Evolutionary conservation across 2,113 vertebrate genomes (phyloP).

Genomic region (Indicator indicator): DNA sequence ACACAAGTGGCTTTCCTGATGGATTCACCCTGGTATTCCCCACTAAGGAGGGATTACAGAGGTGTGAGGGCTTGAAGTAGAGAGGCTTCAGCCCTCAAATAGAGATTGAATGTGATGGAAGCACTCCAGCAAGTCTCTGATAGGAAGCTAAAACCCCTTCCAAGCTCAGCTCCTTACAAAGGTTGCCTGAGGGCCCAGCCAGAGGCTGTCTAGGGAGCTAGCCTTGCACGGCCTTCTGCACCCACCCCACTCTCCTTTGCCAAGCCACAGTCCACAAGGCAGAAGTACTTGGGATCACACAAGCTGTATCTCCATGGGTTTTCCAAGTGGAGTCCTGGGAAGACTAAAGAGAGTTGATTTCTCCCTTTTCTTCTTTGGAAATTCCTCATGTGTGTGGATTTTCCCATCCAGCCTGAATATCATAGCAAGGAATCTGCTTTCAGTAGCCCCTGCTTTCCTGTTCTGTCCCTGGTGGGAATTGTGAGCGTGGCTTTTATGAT

Average conservation of each 20-base stretch:
- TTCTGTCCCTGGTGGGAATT: not conserved
- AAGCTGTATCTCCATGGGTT: rapidly evolving
- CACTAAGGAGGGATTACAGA: rapidly evolving
- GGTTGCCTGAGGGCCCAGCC: not conserved
- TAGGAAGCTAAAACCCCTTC: not conserved
- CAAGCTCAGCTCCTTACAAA: not conserved
- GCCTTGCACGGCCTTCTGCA: not conserved
- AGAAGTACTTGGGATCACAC: not conserved
- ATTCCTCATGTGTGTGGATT: not conserved
- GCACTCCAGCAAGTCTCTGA: not conserved
- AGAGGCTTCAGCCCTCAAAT: not conserved
- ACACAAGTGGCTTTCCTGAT: rapidly evolving
- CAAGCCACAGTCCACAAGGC: not conserved
- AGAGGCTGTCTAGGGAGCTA: not conserved
- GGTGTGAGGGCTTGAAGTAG: rapidly evolving
- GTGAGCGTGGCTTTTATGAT: not conserved
- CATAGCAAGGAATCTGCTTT: rapidly evolving
- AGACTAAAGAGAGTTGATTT: not conserved
- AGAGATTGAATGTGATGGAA: not conserved
- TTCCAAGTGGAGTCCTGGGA: not conserved
- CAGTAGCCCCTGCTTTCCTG: not conserved
- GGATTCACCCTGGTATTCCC: rapidly evolving
- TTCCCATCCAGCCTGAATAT: not conserved
- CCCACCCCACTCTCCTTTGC: not conserved
- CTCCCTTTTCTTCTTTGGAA: not conserved